Conservation (phyloP, 1,140 invertebrate genomes). For the Nasonia vitripennis region DNA sequence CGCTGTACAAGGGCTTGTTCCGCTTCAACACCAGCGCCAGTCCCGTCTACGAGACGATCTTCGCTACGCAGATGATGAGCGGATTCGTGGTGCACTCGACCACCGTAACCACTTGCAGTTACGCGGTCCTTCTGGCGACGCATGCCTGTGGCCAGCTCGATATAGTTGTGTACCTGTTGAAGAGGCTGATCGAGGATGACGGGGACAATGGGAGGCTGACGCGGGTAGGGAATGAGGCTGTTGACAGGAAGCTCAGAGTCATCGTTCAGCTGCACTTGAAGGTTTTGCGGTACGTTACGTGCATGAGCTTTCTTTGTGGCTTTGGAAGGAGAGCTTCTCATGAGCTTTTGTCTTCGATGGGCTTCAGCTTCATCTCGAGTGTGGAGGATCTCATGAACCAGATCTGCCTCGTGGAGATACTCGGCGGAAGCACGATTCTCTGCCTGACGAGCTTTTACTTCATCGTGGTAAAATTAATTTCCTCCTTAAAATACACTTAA, state of each 20-base stretch:
- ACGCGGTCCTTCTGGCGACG: conserved; percentile 57
- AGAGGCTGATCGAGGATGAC: conserved; percentile 39
- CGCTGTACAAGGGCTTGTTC: neutral
- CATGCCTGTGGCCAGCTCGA: conserved; percentile 60
- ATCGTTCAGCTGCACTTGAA: conserved; percentile 7
- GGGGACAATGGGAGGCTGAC: neutral
- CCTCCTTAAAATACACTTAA: neutral
- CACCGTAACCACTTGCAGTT: conserved; percentile 53
- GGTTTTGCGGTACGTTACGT: neutral
- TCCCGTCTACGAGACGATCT: conserved; percentile 1
- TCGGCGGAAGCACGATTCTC: conserved; percentile 19
- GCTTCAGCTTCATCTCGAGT: neutral
- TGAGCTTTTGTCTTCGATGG: neutral
- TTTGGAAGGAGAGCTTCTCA: neutral
- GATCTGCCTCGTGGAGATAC: conserved; percentile 6
- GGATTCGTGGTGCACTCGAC: conserved; percentile 55
- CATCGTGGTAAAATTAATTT: neutral
- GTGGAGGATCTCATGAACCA: conserved; percentile 8
- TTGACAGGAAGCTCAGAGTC: neutral
- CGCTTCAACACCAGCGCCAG: conserved; percentile 14
- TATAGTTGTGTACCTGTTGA: conserved; percentile 51
- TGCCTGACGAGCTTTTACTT: conserved; percentile 22
- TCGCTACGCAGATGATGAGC: conserved; percentile 36
- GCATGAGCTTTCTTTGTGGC: neutral
- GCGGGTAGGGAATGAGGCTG: neutral